Base-by-base conservation (phyloP, 2,888 invertebrate genomes). In the Thera britannica region DNA sequence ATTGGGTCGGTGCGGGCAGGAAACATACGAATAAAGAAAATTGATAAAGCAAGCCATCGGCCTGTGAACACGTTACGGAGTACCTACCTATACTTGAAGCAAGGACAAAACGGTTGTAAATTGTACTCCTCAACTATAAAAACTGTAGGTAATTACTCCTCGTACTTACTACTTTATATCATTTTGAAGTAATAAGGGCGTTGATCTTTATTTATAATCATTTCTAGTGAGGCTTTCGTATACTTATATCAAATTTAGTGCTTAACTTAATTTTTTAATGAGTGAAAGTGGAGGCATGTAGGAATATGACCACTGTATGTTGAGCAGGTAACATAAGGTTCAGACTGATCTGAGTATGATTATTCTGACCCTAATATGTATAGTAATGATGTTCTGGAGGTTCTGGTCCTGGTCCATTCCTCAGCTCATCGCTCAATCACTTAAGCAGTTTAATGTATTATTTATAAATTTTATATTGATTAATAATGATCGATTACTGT, bases 1-100 rank as follows among this genome's bases (percentile, higher is more conserved):
- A 54, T 54, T 66, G 75, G 59, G 11, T 38, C 34, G 70, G 67
- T 71, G 72, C 72, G 72, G 67, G 60, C 72, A 68, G 72, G 72
- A 72, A 72, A 64, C 71, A 67, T 58, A 67, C 61, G 65, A 67
- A 70, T 70, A 73, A 68, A 71, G 68, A 74, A 73, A 67, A 74
- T 70, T 71, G 71, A 74, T 74, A 74, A 74, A 67, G 51, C 63
- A 62, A 66, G 65, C 70, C 72, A 36, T 56, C 68, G 70, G 67
- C 70, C 70, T 67, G 70, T 58, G 62, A 70, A 70, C 52, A 58
- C 62, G 58, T 57, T 63, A 38, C 63, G 44, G 35, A 41, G 57
- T 44, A 44, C 23, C 64, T 48, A 2, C n/a, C n/a, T n/a, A n/a
- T n/a, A n/a, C 49, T 12, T 34, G 7, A 34, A 11, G 23, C 62